phyloP scores from a whole-genome alignment of 2,888 invertebrate species.

The Drosophila testacea region DNA sequence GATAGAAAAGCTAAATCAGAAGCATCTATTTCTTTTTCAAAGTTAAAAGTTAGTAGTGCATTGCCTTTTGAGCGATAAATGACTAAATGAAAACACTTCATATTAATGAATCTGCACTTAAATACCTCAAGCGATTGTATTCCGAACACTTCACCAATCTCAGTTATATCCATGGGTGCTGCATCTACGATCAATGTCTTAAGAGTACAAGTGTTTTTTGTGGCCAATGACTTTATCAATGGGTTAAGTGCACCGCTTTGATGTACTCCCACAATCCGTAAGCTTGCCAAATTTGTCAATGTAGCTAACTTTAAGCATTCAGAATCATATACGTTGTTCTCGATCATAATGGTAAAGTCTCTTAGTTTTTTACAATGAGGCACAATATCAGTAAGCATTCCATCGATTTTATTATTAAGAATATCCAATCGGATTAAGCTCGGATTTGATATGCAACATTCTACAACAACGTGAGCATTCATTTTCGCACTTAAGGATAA shows the following conservation, averaged over 20 bases:
- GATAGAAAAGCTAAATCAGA: background rate
- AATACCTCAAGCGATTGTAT: background rate
- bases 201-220: background rate
- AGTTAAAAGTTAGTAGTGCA: too few species aligned
- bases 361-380: background rate
- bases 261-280: constrained; percentile 2
- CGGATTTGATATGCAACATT: background rate
- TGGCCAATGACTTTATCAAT: background rate
- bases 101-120: background rate
- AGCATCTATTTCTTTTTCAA: background rate
- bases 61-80: too few species aligned
- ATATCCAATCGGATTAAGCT: background rate
- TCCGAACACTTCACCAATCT: background rate
- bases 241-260: background rate
- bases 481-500: background rate
- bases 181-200: background rate
- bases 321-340: background rate
- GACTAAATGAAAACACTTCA: background rate
- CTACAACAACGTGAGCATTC: background rate
- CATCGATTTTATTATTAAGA: background rate
- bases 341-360: background rate
- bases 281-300: background rate
- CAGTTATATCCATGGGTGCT: background rate
- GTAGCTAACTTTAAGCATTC: background rate
- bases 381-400: constrained; percentile 1